Percentiles rank a stretch among this genome's conserved stretches.
phyloP scores from a whole-genome alignment of 1,140 invertebrate species.

The Capitella teleta region DNA sequence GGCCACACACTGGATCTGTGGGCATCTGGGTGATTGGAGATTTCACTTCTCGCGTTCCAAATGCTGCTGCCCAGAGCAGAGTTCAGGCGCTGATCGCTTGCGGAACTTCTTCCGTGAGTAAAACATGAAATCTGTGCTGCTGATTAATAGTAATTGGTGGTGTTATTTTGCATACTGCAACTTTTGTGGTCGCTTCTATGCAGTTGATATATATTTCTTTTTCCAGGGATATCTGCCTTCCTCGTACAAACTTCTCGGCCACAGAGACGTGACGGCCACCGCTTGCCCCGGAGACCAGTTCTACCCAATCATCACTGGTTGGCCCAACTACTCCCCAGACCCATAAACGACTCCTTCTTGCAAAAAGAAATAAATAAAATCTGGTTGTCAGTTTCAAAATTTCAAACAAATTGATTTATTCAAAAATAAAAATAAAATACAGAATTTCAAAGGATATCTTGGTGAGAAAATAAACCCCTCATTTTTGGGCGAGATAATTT shows the following conservation, averaged over 20 bases:
- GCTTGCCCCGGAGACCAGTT: slow-evolving; percentile 46
- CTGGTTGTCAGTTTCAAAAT: too few relatives aligned
- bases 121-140: too few relatives aligned
- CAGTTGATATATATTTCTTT: not conserved
- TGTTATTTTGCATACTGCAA: too few relatives aligned
- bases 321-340: not conserved
- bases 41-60: slow-evolving; percentile 28
- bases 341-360: too few relatives aligned
- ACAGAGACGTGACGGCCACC: slow-evolving; percentile 41
- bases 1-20: not conserved
- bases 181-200: too few relatives aligned
- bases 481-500: slow-evolving; percentile 17
- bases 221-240: slow-evolving; percentile 25
- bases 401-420: too few relatives aligned
- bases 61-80: slow-evolving; percentile 36
- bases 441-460: too few relatives aligned
- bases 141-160: too few relatives aligned
- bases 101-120: slow-evolving; percentile 23
- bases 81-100: slow-evolving; percentile 38
- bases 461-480: too few relatives aligned
- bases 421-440: too few relatives aligned
- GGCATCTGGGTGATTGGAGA: slow-evolving; percentile 24
- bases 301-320: slow-evolving; percentile 26
- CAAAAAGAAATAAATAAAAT: too few relatives aligned
- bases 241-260: slow-evolving; percentile 44